Evolutionary conservation across 30 jellyfish, hydroid and myxozoan genomes (phyloP), one percentile per base, ranked within the genome.

Genomic region (Turritopsis rubra): DNA sequence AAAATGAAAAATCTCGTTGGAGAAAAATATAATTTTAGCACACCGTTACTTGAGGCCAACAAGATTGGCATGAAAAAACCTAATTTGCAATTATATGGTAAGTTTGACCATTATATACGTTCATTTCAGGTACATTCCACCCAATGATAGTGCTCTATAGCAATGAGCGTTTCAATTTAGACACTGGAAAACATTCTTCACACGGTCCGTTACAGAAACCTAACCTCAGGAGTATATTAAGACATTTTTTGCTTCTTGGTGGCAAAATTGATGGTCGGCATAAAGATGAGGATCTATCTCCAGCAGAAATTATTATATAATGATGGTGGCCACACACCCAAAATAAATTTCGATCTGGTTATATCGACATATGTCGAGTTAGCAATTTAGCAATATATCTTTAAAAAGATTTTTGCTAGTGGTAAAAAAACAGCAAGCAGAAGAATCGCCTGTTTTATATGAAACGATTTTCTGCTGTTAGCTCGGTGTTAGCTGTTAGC

Each of bases 271-370:
- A 68, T 7, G 77, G 77, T 0, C 77, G 77, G 16, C 77, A 68
- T 19, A 23, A 27, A n/a, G 77, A 68, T 27, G 77, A 68, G 19
- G 77, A 68, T 68, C 19, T 68, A 22, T 68, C 77, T 68, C 77
- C 77, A 8, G 77, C 77, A 68, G 77, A 68, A 68, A 19, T 68
- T 27, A 68, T 68, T 9, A 27, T 68, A 7, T 68, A 22, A 68
- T 41, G 5, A 13, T 13, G 9, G 13, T 13, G 60, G 60, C n/a
- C n/a, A n/a, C n/a, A n/a, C n/a, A n/a, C n/a, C n/a, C n/a, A n/a
- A n/a, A n/a, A n/a, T n/a, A n/a, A n/a, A n/a, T n/a, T n/a, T n/a
- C n/a, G n/a, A n/a, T n/a, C n/a, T n/a, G n/a, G n/a, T n/a, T n/a
- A n/a, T n/a, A n/a, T n/a, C n/a, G n/a, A n/a, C n/a, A n/a, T n/a